Evolutionary conservation across 2,888 invertebrate species (phyloP).

Genomic region (Sepioteuthis lessoniana): DNA sequence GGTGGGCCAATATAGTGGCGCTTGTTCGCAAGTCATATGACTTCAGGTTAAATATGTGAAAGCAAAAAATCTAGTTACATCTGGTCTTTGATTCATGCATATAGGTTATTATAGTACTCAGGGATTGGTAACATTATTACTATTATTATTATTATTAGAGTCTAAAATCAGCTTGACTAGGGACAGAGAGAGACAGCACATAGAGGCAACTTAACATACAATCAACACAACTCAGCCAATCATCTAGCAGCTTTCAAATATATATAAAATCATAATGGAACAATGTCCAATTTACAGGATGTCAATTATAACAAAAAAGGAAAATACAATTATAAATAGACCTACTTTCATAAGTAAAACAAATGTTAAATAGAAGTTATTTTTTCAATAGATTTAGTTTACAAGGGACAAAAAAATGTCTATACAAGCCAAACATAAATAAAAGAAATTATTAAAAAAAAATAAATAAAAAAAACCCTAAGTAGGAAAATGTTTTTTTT

Average conservation of each 20-base stretch:
- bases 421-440: not conserved
- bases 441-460: too few relatives aligned
- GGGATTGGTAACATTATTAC: slow-evolving; percentile 20
- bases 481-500: not conserved
- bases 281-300: not conserved
- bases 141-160: too few relatives aligned
- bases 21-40: slow-evolving; percentile 54
- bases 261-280: not conserved
- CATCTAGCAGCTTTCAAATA: slow-evolving; percentile 17
- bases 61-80: slow-evolving; percentile 56
- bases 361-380: not conserved
- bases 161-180: not conserved
- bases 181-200: slow-evolving; percentile 14
- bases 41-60: slow-evolving; percentile 56
- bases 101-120: slow-evolving; percentile 34
- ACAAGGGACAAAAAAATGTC: not conserved
- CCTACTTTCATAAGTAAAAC: not conserved
- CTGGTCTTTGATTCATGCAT: slow-evolving; percentile 50
- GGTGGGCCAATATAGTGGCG: slow-evolving; percentile 51
- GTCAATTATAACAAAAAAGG: not conserved
- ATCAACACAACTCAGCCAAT: not conserved
- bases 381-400: not conserved
- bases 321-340: not conserved
- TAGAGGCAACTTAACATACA: slow-evolving; percentile 1
- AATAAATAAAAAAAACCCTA: not conserved